Conservation (phyloP, 2,113 vertebrate species). For the Cervus canadensis region DNA sequence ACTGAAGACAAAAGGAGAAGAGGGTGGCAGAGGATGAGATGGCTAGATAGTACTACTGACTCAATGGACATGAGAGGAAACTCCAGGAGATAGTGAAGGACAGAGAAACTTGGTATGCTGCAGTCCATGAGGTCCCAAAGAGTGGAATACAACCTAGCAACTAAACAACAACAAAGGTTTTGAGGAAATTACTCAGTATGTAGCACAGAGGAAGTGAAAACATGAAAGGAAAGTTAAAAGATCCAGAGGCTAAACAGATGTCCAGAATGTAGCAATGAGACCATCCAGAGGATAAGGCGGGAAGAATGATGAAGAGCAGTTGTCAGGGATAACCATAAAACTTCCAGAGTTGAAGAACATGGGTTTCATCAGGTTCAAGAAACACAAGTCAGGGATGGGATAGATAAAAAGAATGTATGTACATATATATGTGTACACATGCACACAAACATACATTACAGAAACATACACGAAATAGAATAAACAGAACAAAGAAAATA, state of each 20-base stretch:
- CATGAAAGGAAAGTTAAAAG: neutral
- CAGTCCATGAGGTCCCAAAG: neutral
- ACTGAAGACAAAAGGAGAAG: neutral
- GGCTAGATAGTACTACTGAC: neutral
- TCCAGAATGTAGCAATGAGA: accelerated
- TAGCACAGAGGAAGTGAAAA: neutral
- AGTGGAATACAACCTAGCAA: neutral
- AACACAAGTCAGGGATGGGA: neutral
- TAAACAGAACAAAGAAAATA: neutral
- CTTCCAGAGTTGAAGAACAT: neutral
- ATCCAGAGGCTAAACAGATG: neutral
- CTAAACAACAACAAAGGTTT: neutral
- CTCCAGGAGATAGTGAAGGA: neutral
- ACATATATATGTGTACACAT: neutral
- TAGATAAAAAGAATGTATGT: neutral
- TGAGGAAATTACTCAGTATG: neutral
- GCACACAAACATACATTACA: neutral
- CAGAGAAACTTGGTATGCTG: neutral
- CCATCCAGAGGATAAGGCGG: neutral
- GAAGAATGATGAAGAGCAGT: neutral
- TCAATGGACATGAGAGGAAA: neutral
- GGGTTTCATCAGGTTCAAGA: neutral
- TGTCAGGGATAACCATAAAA: neutral
- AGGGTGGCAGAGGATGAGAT: neutral
- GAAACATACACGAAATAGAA: neutral